Evolutionary conservation across 2,797 vertebrate species (phyloP).

Genomic region (Myotis daubentonii): DNA sequence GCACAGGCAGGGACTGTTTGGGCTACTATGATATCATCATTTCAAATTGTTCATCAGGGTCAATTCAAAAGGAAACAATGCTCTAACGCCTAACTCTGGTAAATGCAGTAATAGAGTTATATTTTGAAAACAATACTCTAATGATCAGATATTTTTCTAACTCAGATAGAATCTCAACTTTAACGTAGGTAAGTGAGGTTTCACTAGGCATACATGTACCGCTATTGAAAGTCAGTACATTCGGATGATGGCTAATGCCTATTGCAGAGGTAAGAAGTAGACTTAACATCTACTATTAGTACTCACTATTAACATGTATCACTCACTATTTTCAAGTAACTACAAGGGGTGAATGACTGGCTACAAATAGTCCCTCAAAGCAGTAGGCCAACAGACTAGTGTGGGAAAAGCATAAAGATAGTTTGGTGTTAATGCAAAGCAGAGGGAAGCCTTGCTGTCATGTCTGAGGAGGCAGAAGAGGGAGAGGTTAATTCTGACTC

Average conservation of each 20-base stretch:
- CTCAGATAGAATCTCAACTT: not conserved
- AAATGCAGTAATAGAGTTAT: not conserved
- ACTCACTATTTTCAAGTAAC: not conserved
- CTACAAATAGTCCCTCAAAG: not conserved
- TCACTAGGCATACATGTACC: not conserved
- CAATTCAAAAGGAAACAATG: not conserved
- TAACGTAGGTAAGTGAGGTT: not conserved
- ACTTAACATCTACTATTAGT: not conserved
- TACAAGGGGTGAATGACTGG: not conserved
- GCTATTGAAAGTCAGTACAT: not conserved
- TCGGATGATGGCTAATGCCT: not conserved
- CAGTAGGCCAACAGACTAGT: not conserved
- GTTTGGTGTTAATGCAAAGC: not conserved
- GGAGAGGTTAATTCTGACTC: not conserved
- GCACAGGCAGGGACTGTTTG: not conserved
- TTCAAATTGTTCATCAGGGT: not conserved
- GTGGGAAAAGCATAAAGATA: not conserved
- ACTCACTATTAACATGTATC: not conserved
- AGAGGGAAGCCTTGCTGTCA: not conserved
- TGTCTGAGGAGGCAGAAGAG: not conserved
- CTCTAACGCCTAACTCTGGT: not conserved
- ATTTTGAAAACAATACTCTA: conserved; percentile 13
- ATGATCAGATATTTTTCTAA: not conserved
- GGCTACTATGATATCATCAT: not conserved
- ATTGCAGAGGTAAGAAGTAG: not conserved